These are phyloP conservation scores for Drosophila mettleri DNA, from an alignment of 2,888 invertebrate genomes.

Conservation along the genomic window DNA sequence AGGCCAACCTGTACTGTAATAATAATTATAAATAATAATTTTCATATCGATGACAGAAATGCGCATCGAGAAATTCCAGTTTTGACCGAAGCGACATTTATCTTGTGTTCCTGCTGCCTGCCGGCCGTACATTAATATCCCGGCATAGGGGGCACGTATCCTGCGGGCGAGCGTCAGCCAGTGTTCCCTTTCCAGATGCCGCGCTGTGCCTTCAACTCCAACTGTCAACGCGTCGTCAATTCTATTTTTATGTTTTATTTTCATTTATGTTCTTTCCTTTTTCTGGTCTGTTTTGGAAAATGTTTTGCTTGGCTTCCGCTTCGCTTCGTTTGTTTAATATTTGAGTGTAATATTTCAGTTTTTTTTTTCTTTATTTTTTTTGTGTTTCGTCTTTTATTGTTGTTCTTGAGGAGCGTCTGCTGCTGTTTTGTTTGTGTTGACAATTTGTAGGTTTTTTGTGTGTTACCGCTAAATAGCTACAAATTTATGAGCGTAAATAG, in stretches of 20 bases:
- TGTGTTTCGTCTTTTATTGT: constrained; percentile 10
- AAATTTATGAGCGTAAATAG: constrained; percentile 77
- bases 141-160: constrained; percentile 44
- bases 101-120: constrained; percentile 8
- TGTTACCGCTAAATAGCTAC: constrained; percentile 81
- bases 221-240: constrained; percentile 80
- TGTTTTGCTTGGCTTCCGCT: constrained; percentile 66
- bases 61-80: constrained; percentile 21
- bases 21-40: constrained; percentile 4
- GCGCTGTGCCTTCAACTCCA: constrained; percentile 49
- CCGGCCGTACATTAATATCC: constrained; percentile 23
- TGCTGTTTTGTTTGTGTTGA: constrained; percentile 56
- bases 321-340: constrained; percentile 70
- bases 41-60: constrained; percentile 16
- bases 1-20: neutral
- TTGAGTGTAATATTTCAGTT: constrained; percentile 78
- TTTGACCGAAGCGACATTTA: constrained; percentile 12
- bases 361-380: constrained; percentile 44
- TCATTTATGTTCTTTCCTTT: constrained; percentile 51
- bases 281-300: constrained; percentile 19
- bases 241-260: constrained; percentile 82
- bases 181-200: constrained; percentile 14
- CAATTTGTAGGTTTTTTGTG: constrained; percentile 73
- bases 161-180: constrained; percentile 40
- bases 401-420: constrained; percentile 47